Conservation (phyloP, 2,797 vertebrate species). For the Muscicapa comitata region DNA sequence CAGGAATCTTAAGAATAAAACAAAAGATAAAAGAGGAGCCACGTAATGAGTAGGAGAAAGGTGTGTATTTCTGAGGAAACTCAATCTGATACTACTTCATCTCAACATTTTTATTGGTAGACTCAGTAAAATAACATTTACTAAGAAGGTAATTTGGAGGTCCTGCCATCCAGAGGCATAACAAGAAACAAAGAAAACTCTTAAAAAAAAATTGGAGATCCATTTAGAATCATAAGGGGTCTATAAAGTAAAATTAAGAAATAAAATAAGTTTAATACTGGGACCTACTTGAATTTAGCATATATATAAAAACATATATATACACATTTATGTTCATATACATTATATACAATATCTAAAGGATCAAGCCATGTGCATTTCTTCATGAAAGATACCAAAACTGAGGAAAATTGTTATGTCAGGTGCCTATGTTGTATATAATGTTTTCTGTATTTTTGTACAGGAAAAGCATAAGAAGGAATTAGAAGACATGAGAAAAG, state of each 20-base stretch:
- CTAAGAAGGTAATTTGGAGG: neutral
- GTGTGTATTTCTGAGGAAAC: neutral
- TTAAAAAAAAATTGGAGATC: neutral
- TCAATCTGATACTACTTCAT: neutral
- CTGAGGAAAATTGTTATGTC: neutral
- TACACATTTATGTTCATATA: neutral
- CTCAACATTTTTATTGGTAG: neutral
- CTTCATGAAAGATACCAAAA: neutral
- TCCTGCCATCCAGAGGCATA: neutral
- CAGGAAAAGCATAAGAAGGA: conserved; percentile 79
- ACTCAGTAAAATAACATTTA: neutral
- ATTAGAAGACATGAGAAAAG: conserved; percentile 78
- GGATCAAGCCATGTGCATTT: neutral
- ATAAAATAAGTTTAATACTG: neutral
- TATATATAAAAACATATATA: no score
- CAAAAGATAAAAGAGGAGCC: neutral
- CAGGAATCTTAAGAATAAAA: neutral
- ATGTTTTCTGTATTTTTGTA: neutral
- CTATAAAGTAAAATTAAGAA: neutral
- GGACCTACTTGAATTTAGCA: neutral
- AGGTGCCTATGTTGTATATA: neutral
- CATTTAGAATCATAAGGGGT: neutral
- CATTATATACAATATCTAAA: neutral
- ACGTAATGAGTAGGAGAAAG: neutral
- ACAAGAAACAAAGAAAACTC: neutral